Percentiles rank a stretch among this genome's conserved stretches.
phyloP scores from a whole-genome alignment of 2,888 invertebrate species.

The Latrodectus hesperus region DNA sequence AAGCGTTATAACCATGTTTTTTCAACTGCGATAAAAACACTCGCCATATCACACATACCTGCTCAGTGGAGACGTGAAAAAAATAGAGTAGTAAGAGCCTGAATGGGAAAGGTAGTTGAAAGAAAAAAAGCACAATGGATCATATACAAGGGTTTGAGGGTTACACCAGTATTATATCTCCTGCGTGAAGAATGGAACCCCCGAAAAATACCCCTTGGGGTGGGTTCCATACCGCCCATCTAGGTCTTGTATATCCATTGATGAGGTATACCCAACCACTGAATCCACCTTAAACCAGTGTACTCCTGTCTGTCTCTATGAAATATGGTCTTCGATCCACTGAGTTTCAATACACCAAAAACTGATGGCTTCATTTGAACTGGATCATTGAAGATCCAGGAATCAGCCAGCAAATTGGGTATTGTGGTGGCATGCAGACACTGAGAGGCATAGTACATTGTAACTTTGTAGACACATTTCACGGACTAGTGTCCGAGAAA shows the following conservation, averaged over 20 bases:
- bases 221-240: conserved; percentile 49
- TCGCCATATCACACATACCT: conserved; percentile 21
- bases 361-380: conserved; percentile 64
- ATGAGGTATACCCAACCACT: conserved; percentile 46
- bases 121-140: conserved; percentile 20
- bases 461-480: conserved; percentile 32
- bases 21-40: not conserved
- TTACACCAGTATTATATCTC: conserved; percentile 64
- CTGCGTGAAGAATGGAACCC: conserved; percentile 46
- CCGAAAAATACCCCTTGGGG: conserved; percentile 46
- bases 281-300: conserved; percentile 38
- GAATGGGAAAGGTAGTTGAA: conserved; percentile 19
- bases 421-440: conserved; percentile 30
- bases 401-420: conserved; percentile 67
- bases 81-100: conserved; percentile 12
- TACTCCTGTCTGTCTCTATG: conserved; percentile 57
- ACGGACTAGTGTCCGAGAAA: conserved; percentile 37
- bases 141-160: conserved; percentile 60
- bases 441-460: conserved; percentile 18
- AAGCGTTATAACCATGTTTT: not conserved
- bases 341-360: conserved; percentile 52
- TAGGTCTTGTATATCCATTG: conserved; percentile 66
- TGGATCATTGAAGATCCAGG: conserved; percentile 14
- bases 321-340: conserved; percentile 65
- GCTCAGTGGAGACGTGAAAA: conserved; percentile 9